A percentile compares a stretch with the other conserved stretches of the same genome.
phyloP scores from a whole-genome alignment of 2,888 invertebrate species.

The Uropetala carovei region DNA sequence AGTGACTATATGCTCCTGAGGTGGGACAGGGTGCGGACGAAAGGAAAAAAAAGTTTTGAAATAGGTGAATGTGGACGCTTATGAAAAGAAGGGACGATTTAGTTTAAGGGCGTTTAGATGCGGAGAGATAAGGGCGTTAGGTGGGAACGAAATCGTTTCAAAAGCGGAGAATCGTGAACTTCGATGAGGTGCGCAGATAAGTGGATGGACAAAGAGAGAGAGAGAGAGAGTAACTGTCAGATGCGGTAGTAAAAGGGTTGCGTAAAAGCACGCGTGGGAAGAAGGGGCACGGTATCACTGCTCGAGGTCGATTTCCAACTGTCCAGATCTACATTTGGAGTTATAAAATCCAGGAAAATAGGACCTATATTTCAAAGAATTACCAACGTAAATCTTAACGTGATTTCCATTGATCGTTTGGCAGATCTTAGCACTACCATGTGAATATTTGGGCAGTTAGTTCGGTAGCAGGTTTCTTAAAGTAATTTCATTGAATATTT shows the following conservation, averaged over 20 bases:
- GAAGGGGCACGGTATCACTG: not conserved
- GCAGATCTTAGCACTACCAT: no score
- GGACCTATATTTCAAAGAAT: not conserved
- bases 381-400: not conserved
- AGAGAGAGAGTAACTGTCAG: not conserved
- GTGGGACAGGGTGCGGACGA: no score
- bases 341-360: not conserved
- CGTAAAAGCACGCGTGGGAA: not conserved
- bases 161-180: not conserved
- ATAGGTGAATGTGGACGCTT: not conserved
- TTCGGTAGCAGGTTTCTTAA: no score
- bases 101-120: not conserved
- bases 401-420: not conserved
- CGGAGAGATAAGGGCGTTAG: not conserved
- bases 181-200: not conserved
- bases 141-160: not conserved
- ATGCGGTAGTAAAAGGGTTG: not conserved
- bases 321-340: not conserved
- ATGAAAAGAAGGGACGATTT: not conserved
- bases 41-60: no score
- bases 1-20: no score
- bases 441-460: no score
- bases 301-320: not conserved
- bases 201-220: not conserved
- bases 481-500: no score